Percentiles rank a stretch among this genome's conserved stretches.
These are phyloP conservation scores for Acanthurus lineatus DNA, from an alignment of 2,797 vertebrate genomes.

Conservation along the genomic window DNA sequence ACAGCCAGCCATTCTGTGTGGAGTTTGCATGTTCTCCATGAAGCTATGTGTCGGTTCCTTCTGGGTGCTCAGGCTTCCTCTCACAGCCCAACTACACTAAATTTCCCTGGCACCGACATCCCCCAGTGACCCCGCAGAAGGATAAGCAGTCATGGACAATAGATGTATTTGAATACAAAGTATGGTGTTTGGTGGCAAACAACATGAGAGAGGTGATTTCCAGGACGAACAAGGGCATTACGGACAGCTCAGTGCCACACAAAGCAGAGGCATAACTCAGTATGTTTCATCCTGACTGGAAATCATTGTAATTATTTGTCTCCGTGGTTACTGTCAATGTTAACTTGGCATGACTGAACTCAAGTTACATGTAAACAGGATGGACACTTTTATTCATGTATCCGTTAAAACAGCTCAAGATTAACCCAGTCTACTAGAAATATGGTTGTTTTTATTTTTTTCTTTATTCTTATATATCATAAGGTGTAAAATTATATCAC, in stretches of 20 bases:
- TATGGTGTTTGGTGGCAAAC: neutral
- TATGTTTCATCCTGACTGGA: neutral
- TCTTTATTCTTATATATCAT: neutral
- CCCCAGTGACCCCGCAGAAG: too few relatives aligned
- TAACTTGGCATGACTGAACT: neutral
- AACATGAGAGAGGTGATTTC: neutral
- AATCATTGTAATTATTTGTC: neutral
- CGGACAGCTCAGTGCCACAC: neutral
- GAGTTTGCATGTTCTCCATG: too few relatives aligned
- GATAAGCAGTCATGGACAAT: too few relatives aligned
- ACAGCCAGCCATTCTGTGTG: too few relatives aligned
- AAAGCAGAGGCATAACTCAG: conserved; percentile 24
- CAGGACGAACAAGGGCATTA: neutral
- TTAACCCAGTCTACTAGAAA: neutral
- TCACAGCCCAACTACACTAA: too few relatives aligned
- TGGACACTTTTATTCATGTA: neutral
- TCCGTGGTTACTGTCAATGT: neutral
- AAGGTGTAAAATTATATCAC: neutral
- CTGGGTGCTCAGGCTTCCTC: too few relatives aligned
- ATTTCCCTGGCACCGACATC: too few relatives aligned
- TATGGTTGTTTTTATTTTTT: neutral
- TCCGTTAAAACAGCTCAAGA: neutral
- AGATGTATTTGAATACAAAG: too few relatives aligned
- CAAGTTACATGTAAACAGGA: neutral
- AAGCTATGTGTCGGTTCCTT: too few relatives aligned